Percentiles rank a stretch among this genome's conserved stretches.
These are phyloP conservation scores for Delia radicum DNA, from an alignment of 1,140 invertebrate genomes.

Conservation along the genomic window DNA sequence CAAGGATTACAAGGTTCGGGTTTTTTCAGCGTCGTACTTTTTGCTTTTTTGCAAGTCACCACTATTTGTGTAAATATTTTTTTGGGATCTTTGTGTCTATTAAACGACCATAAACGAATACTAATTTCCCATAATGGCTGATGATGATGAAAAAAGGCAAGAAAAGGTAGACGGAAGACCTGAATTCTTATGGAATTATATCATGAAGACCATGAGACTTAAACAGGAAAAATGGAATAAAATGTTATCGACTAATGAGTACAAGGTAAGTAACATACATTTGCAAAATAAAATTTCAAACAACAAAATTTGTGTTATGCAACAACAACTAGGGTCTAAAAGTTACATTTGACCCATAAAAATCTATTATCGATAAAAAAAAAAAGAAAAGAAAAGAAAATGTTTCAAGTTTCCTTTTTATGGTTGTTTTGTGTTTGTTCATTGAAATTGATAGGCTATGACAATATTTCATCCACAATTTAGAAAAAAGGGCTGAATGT, in stretches of 20 bases:
- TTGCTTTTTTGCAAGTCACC: neutral
- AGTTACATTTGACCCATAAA: neutral
- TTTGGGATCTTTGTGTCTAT: neutral
- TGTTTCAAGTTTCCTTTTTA: no score
- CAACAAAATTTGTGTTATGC: neutral
- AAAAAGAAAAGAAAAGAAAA: no score
- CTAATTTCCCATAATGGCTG: neutral
- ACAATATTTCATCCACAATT: no score
- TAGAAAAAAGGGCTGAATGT: no score
- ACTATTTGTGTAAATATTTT: neutral
- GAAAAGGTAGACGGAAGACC: conserved; percentile 43
- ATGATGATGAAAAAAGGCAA: conserved; percentile 24
- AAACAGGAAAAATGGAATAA: conserved; percentile 74
- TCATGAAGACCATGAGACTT: conserved; percentile 62
- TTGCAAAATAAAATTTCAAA: neutral
- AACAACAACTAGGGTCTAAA: neutral
- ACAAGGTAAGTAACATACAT: conserved; percentile 31
- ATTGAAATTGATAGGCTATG: no score
- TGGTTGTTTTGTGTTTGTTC: no score
- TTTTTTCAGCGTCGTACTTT: neutral
- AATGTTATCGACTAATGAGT: conserved; percentile 66
- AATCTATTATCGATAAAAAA: neutral
- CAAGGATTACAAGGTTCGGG: neutral
- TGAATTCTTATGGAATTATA: conserved; percentile 54
- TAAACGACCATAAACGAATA: neutral